Percentiles rank a stretch among this genome's conserved stretches.
These are phyloP conservation scores for Amphimedon queenslandica DNA, from an alignment of 37 sponge, comb jelly and placozoan genomes.

Conservation along the genomic window DNA sequence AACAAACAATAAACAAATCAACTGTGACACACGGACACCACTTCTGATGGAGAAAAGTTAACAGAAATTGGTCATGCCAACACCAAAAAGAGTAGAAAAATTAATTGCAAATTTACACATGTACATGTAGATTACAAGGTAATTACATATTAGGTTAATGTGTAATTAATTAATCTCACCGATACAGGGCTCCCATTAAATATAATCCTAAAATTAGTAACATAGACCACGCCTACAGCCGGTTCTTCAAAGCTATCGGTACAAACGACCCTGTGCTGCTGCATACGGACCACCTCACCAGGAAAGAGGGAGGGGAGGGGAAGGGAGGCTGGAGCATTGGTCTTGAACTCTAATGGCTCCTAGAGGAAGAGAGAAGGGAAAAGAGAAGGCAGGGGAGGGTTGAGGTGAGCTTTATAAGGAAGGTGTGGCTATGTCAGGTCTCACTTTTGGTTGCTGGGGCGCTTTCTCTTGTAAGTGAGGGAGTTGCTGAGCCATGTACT, in stretches of 20 bases:
- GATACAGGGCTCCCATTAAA: conserved; percentile 63
- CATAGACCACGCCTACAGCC: conserved; percentile 58
- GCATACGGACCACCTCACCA: conserved; percentile 53
- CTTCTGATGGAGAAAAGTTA: no score
- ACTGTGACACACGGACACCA: no score
- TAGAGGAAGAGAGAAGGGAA: not conserved
- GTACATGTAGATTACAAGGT: no score
- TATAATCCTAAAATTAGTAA: conserved; percentile 80
- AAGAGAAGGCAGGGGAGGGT: conserved; percentile 11
- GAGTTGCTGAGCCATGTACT: conserved; percentile 52
- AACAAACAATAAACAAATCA: no score
- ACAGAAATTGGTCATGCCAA: no score
- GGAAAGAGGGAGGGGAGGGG: conserved; percentile 59
- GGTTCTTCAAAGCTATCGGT: conserved; percentile 38
- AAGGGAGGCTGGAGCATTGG: conserved; percentile 51
- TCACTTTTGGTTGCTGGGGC: conserved; percentile 22
- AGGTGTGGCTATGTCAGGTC: not conserved
- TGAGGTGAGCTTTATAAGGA: conserved; percentile 5
- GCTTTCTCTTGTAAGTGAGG: conserved; percentile 45
- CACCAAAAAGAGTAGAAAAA: no score
- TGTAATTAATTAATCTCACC: conserved; percentile 36
- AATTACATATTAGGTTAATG: no score
- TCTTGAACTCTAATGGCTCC: conserved; percentile 30
- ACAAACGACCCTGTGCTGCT: conserved; percentile 63
- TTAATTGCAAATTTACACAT: no score